Conservation (phyloP, 2,113 vertebrate species). For the Semicossyphus pulcher region DNA sequence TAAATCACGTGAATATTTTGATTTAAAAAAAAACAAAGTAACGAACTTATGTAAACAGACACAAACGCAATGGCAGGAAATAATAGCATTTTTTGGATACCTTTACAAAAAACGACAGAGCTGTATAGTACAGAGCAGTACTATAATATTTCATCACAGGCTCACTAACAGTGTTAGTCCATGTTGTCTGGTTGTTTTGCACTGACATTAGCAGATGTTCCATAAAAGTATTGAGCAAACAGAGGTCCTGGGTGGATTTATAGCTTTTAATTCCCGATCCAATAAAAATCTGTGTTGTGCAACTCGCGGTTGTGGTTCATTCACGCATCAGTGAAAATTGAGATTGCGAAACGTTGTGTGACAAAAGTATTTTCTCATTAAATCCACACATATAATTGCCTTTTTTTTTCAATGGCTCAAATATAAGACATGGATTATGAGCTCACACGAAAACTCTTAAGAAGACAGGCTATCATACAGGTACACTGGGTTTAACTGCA, state of each 20-base stretch:
- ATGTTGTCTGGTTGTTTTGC: not conserved
- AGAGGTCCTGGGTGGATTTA: slow-evolving; percentile 27
- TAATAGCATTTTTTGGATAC: too few relatives aligned
- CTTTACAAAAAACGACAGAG: too few relatives aligned
- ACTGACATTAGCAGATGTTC: not conserved
- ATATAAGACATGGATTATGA: not conserved
- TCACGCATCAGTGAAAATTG: not conserved
- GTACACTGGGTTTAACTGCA: too few relatives aligned
- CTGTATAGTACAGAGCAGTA: too few relatives aligned
- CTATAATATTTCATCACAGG: too few relatives aligned
- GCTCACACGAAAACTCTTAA: not conserved
- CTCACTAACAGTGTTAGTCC: too few relatives aligned
- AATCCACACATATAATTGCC: not conserved
- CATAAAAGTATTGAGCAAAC: not conserved
- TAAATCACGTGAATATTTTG: too few relatives aligned
- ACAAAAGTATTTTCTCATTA: slow-evolving; percentile 29
- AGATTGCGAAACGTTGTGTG: slow-evolving; percentile 22
- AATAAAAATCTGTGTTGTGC: slow-evolving; percentile 40
- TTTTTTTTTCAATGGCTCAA: not conserved
- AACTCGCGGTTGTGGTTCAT: slow-evolving; percentile 23
- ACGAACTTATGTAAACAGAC: not conserved
- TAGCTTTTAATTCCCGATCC: not conserved
- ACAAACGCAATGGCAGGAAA: too few relatives aligned
- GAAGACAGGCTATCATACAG: too few relatives aligned
- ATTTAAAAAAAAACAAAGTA: too few relatives aligned